Conservation (phyloP, 1,140 invertebrate species). For the Magallana angulata region DNA sequence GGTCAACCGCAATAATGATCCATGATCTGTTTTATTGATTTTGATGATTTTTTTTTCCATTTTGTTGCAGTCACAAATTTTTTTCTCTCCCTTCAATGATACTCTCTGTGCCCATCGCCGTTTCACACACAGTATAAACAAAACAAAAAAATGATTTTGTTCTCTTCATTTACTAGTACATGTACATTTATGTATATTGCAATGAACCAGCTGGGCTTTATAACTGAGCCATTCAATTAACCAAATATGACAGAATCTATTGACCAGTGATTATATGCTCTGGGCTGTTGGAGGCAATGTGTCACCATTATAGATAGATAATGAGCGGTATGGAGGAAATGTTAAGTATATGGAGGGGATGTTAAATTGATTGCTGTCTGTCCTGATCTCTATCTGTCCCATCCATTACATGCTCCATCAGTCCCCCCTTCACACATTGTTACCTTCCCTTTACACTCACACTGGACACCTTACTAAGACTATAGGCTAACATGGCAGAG, state of each 20-base stretch:
- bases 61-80: too few species aligned
- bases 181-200: too few species aligned
- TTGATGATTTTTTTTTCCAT: too few species aligned
- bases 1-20: too few species aligned
- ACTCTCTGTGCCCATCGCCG: too few species aligned
- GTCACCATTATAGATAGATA: slow-evolving; percentile 24
- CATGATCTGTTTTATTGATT: too few species aligned
- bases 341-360: neutral
- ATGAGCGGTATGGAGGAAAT: neutral
- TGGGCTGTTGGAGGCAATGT: neutral
- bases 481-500: neutral
- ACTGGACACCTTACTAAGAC: neutral
- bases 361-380: slow-evolving; percentile 19
- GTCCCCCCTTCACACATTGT: neutral
- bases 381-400: neutral
- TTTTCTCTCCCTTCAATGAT: too few species aligned
- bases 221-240: neutral
- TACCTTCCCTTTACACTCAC: neutral
- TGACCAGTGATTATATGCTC: neutral
- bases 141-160: too few species aligned
- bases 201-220: too few species aligned
- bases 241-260: neutral
- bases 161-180: too few species aligned
- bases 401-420: neutral
- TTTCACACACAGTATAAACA: too few species aligned